phyloP scores from a whole-genome alignment of 2,113 vertebrate genomes.

The Upupa epops region DNA sequence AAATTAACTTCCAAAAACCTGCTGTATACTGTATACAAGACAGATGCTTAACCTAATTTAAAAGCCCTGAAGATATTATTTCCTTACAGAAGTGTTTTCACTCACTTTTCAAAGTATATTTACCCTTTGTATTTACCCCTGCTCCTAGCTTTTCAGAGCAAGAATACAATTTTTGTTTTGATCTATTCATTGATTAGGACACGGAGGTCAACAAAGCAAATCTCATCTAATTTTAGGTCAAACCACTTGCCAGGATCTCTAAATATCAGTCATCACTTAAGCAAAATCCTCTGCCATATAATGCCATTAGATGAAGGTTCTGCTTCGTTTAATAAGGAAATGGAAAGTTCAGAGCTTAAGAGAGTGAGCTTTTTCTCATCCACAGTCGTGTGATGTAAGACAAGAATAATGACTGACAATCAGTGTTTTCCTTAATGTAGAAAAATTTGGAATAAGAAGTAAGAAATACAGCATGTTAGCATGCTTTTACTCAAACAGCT shows the following conservation, averaged over 20 bases:
- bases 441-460: neutral
- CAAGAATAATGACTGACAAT: neutral
- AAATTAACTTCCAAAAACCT: neutral
- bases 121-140: neutral
- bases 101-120: neutral
- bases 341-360: neutral
- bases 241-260: neutral
- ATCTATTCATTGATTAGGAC: neutral
- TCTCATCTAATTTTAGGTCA: neutral
- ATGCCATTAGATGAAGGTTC: neutral
- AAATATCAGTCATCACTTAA: slow-evolving; percentile 11
- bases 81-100: neutral
- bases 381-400: neutral
- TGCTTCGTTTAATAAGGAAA: neutral
- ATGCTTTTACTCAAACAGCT: neutral
- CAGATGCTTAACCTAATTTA: neutral
- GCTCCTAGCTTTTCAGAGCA: neutral
- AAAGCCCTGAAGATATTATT: neutral
- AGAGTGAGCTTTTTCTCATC: neutral
- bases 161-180: neutral
- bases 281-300: neutral
- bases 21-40: neutral
- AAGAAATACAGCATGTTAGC: neutral
- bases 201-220: neutral
- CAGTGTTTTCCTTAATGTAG: neutral